Evolutionary conservation across 2,888 invertebrate species (phyloP).

Genomic region (Melinaea marsaeus): DNA sequence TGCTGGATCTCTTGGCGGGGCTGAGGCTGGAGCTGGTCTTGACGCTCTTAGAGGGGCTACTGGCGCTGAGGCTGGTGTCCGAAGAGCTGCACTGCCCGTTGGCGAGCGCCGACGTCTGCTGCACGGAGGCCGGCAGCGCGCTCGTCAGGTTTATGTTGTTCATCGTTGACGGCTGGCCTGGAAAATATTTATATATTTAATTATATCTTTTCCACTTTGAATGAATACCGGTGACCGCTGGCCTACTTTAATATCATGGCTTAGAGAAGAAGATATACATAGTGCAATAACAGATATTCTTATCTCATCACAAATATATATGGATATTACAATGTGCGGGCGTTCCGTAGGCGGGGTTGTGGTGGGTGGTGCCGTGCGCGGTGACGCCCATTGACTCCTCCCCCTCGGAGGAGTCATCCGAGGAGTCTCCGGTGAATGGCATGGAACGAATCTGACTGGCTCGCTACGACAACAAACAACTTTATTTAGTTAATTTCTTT

Average conservation of each 20-base stretch:
- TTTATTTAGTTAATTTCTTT: too few relatives aligned
- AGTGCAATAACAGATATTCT: too few relatives aligned
- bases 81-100: conserved; percentile 74
- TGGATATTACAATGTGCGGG: not conserved
- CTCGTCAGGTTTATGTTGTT: conserved; percentile 65
- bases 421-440: conserved; percentile 96
- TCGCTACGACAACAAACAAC: conserved; percentile 69
- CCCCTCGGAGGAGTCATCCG: conserved; percentile 96
- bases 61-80: conserved; percentile 81
- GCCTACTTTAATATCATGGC: too few relatives aligned
- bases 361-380: conserved; percentile 71
- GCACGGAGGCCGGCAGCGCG: conserved; percentile 55
- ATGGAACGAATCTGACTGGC: conserved; percentile 97
- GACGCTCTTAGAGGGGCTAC: conserved; percentile 90
- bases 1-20: conserved; percentile 89
- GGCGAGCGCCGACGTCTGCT: conserved; percentile 50
- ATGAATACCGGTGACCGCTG: too few relatives aligned
- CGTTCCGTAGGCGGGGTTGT: conserved; percentile 61
- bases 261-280: too few relatives aligned
- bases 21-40: conserved; percentile 91
- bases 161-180: conserved; percentile 57
- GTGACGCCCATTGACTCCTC: conserved; percentile 83
- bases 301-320: not conserved
- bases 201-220: not conserved
- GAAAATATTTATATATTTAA: not conserved